These are phyloP conservation scores for Pteronotus mesoamericanus DNA, from an alignment of 2,797 vertebrate species.

Conservation along the genomic window DNA sequence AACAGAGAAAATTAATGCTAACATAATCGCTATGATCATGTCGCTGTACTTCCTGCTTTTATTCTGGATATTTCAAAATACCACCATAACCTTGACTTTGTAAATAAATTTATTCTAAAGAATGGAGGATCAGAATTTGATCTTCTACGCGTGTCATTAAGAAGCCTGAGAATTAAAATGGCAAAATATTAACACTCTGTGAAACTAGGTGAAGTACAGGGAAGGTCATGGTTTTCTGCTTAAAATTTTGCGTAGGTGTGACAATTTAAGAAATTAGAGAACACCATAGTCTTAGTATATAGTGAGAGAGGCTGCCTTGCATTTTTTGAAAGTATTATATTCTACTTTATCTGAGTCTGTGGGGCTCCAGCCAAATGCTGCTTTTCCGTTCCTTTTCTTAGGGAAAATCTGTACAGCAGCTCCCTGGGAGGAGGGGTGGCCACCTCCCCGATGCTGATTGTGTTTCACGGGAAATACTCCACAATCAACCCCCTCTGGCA, in stretches of 20 bases:
- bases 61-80: neutral
- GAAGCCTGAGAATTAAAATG: neutral
- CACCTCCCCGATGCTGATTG: slow-evolving; percentile 87
- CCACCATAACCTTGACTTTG: neutral
- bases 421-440: slow-evolving; percentile 85
- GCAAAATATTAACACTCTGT: neutral
- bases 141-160: neutral
- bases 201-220: neutral
- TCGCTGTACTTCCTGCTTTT: neutral
- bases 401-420: slow-evolving; percentile 88
- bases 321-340: neutral
- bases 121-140: neutral
- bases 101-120: neutral
- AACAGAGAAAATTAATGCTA: neutral
- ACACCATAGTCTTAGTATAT: neutral
- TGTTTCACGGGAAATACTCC: slow-evolving; percentile 85
- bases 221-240: neutral
- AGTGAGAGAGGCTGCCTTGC: neutral
- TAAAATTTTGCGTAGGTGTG: neutral
- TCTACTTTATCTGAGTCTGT: neutral
- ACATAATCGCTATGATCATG: neutral
- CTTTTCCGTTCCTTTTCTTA: slow-evolving; percentile 46
- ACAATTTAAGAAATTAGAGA: neutral
- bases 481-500: slow-evolving; percentile 86
- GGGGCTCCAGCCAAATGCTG: neutral